Evolutionary conservation across 2,113 vertebrate genomes (phyloP).

Genomic region (Corynorhinus townsendii): DNA sequence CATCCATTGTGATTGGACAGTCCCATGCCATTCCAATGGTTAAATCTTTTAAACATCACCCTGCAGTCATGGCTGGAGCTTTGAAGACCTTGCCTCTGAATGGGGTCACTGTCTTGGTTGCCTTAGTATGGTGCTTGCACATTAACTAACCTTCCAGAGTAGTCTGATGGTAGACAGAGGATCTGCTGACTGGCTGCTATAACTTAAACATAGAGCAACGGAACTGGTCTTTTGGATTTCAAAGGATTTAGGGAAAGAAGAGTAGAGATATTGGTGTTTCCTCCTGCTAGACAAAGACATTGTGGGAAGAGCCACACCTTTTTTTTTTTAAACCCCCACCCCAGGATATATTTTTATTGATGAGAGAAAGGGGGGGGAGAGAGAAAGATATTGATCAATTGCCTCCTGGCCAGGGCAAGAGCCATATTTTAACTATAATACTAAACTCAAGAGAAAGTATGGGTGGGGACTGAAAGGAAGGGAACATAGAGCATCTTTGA

Average conservation of each 20-base stretch:
- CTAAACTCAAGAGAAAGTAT: neutral
- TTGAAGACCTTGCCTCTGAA: neutral
- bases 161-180: neutral
- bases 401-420: neutral
- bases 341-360: too few species aligned
- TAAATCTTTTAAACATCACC: neutral
- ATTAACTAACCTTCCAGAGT: neutral
- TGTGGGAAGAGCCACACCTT: neutral
- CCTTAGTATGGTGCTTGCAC: neutral
- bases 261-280: neutral
- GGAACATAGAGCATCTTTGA: neutral
- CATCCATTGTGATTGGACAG: neutral
- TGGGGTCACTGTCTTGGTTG: neutral
- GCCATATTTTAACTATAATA: neutral
- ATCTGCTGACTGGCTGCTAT: neutral
- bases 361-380: too few species aligned
- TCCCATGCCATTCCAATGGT: neutral
- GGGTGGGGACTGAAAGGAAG: neutral
- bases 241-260: neutral
- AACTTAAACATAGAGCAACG: neutral
- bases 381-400: too few species aligned
- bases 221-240: neutral
- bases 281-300: neutral
- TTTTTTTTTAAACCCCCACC: too few species aligned
- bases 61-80: neutral